These are phyloP conservation scores for Myxocyprinus asiaticus DNA, from an alignment of 2,113 vertebrate species.

Conservation along the genomic window DNA sequence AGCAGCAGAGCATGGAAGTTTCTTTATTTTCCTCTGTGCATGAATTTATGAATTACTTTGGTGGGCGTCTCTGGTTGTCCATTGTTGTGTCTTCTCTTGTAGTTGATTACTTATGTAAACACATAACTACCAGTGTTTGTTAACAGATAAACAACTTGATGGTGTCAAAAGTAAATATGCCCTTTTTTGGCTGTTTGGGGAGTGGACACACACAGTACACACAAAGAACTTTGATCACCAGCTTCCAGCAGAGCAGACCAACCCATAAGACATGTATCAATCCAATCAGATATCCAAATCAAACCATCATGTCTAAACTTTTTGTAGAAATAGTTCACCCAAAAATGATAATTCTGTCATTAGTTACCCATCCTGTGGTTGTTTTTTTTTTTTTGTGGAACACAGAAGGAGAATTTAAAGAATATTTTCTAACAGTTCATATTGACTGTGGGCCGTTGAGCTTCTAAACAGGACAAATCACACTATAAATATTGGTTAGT, in stretches of 20 bases:
- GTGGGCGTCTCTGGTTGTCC: background rate
- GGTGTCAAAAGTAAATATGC: conserved; percentile 13
- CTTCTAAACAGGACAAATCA: too few species aligned
- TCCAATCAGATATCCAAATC: too few species aligned
- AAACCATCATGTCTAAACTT: too few species aligned
- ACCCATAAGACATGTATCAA: background rate
- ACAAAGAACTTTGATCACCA: conserved; percentile 70
- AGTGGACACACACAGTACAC: conserved; percentile 23
- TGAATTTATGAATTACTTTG: background rate
- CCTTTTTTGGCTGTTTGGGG: background rate
- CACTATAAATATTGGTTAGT: too few species aligned
- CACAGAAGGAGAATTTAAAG: too few species aligned
- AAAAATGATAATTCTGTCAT: too few species aligned
- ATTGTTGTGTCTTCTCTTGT: background rate
- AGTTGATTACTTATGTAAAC: background rate
- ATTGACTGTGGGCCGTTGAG: too few species aligned
- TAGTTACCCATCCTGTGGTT: too few species aligned
- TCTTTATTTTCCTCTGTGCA: background rate
- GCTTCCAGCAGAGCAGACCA: conserved; percentile 65
- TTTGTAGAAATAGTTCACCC: too few species aligned
- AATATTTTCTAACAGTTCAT: too few species aligned
- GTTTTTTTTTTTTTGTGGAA: too few species aligned
- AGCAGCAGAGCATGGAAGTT: too few species aligned
- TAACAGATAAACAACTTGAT: background rate
- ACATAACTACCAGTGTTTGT: background rate